These are phyloP conservation scores for Eupithecia vulgata DNA, from an alignment of 2,888 invertebrate genomes.

Conservation along the genomic window DNA sequence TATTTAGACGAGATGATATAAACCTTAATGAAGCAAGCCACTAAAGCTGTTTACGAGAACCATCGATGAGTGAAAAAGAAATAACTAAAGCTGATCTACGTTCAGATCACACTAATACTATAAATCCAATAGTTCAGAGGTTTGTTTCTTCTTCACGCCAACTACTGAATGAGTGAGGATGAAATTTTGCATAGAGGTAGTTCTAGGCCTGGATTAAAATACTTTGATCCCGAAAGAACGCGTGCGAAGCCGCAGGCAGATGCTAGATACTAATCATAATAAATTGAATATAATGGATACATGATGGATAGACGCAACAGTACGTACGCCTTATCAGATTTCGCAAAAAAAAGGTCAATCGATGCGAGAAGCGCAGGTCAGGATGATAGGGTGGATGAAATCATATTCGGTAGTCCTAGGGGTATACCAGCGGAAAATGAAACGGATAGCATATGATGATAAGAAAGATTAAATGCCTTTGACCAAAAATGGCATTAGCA, in stretches of 20 bases:
- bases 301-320: no score
- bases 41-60: not conserved
- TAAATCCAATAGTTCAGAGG: not conserved
- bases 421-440: no score
- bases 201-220: not conserved
- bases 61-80: not conserved
- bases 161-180: not conserved
- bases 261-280: no score
- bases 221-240: not conserved
- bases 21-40: not conserved
- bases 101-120: not conserved
- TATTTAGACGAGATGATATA: not conserved
- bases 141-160: not conserved
- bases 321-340: no score
- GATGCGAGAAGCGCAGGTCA: not conserved
- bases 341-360: no score
- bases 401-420: not conserved
- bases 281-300: no score
- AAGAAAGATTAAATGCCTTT: not conserved
- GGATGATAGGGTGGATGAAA: not conserved
- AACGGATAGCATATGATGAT: not conserved
- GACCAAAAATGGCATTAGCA: not conserved
- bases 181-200: not conserved
- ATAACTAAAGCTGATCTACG: not conserved
- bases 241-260: not conserved